Base-by-base conservation (phyloP, 2,113 vertebrate species). In the Colossoma macropomum region DNA sequence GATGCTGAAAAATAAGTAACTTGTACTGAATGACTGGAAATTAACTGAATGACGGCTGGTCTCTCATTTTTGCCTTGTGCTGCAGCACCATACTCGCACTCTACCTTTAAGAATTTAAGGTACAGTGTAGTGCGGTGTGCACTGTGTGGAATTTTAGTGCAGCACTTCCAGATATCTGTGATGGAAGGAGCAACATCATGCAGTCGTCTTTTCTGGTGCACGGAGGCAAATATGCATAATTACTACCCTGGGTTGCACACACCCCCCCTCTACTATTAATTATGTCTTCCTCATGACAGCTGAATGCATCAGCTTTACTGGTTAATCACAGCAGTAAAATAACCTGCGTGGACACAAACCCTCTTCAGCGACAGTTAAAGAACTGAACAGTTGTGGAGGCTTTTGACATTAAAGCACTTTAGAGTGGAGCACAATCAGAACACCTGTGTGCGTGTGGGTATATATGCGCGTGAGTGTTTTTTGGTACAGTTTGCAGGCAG, bases 261-360 rank as follows among this genome's bases (percentile, higher is more conserved):
- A 27, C 25, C 28, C 63, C 63, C 27, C 7, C 63, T 21, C 65
- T 68, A 4, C 0, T 17, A 66, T 28, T 17, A 34, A 34, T 69
- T 69, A 32, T 68, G 32, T 38, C 32, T 8, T 34, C 28, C 27
- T 66, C 30, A 30, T 69, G 66, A 38, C 66, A 28, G 63, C 27
- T 66, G 63, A 66, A 27, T 32, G 13, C 63, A 38, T 19, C 32
- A 69, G 32, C 66, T 3, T 69, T 23, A 23, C 66, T 69, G 30
- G 15, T 69, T 38, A 69, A 69, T 69, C 66, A 69, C 66, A 69
- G 19, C 34, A 34, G 63, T 32, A 66, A 28, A 19, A 32, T 66
- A 32, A 69, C 66, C 32, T 69, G 17, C 23, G 19, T 69, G 66
- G 30, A 19, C 25, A 8, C 34, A 19, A 28, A 21, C 27, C 65